Conservation (phyloP, 2,113 vertebrate genomes). For the Coptodon bakossiorum region DNA sequence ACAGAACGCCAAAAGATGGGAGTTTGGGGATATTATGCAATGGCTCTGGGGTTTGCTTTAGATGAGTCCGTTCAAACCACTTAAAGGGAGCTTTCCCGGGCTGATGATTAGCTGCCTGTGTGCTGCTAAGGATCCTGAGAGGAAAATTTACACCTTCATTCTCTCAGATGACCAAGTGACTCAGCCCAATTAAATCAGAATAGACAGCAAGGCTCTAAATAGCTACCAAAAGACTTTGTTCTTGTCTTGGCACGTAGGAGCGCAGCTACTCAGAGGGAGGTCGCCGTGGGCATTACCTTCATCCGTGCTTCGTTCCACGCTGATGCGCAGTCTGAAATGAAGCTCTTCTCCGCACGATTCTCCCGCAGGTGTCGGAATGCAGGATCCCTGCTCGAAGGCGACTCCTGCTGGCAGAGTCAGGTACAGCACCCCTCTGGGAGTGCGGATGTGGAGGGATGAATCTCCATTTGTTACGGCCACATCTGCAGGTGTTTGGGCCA, state of each 20-base stretch:
- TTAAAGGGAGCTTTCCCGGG: background rate
- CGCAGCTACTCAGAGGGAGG: background rate
- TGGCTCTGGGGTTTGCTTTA: background rate
- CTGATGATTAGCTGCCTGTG: background rate
- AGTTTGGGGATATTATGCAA: background rate
- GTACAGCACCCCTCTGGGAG: slow-evolving; percentile 37
- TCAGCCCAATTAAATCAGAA: slow-evolving; percentile 31
- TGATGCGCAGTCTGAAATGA: slow-evolving; percentile 77
- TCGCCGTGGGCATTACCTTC: slow-evolving; percentile 48
- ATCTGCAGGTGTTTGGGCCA: slow-evolving; percentile 46
- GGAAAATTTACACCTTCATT: background rate
- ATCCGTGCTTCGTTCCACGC: slow-evolving; percentile 26
- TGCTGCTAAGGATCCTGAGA: background rate
- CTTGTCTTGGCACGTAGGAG: background rate
- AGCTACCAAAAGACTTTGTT: slow-evolving; percentile 17
- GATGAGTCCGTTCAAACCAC: background rate
- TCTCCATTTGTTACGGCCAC: slow-evolving; percentile 65
- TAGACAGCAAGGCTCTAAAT: slow-evolving; percentile 20
- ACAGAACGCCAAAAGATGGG: background rate
- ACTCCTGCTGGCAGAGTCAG: slow-evolving; percentile 76
- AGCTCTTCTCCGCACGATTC: slow-evolving; percentile 69
- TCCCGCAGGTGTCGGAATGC: slow-evolving; percentile 63
- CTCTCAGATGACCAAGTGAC: slow-evolving; percentile 20
- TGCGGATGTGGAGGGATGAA: slow-evolving; percentile 58
- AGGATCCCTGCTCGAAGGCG: slow-evolving; percentile 73